A percentile compares a stretch with the other conserved stretches of the same genome.
Evolutionary conservation across 2,888 invertebrate genomes (phyloP).

Genomic region (Flexamia atlantica): DNA sequence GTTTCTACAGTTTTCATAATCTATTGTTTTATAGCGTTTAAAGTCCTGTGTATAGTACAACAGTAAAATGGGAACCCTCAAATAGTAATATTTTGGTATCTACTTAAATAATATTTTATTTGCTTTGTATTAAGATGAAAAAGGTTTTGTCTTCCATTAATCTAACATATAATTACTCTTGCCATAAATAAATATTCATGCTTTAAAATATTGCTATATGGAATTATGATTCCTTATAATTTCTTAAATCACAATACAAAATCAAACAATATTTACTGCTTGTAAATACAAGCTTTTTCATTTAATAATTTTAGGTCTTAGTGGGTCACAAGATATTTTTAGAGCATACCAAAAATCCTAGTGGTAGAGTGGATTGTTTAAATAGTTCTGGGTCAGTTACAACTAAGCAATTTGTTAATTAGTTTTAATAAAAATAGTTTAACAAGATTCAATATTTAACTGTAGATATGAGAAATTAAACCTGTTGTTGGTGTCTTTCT

Average conservation of each 20-base stretch:
- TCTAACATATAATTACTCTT: neutral
- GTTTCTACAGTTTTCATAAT: too few relatives aligned
- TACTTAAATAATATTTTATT: constrained; percentile 15
- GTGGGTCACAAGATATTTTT: constrained; percentile 56
- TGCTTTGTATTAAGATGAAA: constrained; percentile 37
- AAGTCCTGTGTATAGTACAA: constrained; percentile 28
- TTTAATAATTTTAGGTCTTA: constrained; percentile 46
- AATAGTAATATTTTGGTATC: constrained; percentile 16
- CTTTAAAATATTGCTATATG: neutral
- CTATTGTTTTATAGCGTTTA: too few relatives aligned
- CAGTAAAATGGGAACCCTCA: neutral
- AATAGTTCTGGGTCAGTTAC: constrained; percentile 54
- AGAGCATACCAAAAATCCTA: constrained; percentile 56
- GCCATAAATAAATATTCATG: neutral
- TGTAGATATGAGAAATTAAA: constrained; percentile 55
- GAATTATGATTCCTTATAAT: neutral
- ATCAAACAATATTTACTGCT: constrained; percentile 22
- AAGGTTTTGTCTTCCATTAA: constrained; percentile 32
- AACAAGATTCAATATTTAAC: constrained; percentile 54
- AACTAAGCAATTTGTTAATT: constrained; percentile 58
- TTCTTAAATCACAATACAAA: constrained; percentile 12
- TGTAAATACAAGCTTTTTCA: constrained; percentile 54
- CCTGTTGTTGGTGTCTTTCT: constrained; percentile 57
- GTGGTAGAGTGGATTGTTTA: constrained; percentile 55
- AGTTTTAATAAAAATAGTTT: constrained; percentile 57